These are phyloP conservation scores for Keiferia lycopersicella DNA, from an alignment of 2,888 invertebrate genomes.

Conservation along the genomic window DNA sequence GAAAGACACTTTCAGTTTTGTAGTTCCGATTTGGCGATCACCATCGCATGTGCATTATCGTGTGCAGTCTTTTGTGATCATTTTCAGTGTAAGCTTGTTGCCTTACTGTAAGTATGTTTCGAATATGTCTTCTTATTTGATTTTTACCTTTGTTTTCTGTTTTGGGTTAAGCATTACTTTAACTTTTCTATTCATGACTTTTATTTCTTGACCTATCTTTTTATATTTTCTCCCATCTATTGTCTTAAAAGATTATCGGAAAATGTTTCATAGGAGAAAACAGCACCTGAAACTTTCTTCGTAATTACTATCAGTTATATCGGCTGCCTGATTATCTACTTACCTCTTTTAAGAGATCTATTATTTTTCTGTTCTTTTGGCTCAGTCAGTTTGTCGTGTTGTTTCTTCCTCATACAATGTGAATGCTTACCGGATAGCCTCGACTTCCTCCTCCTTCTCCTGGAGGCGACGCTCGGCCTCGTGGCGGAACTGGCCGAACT, in stretches of 20 bases:
- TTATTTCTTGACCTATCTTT: too few species aligned
- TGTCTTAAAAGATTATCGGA: background rate
- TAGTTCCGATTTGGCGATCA: conserved; percentile 61
- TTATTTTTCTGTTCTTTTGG: background rate
- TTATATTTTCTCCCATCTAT: too few species aligned
- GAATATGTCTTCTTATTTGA: background rate
- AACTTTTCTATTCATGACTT: too few species aligned
- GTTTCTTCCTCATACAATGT: background rate
- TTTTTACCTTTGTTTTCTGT: background rate
- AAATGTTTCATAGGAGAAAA: background rate
- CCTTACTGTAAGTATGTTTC: conserved; percentile 9
- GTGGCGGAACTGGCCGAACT: conserved; percentile 96
- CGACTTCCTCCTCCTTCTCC: conserved; percentile 99
- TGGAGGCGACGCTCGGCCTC: conserved; percentile 98
- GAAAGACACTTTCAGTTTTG: conserved; percentile 47
- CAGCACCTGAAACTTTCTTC: too few species aligned
- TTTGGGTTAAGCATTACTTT: too few species aligned
- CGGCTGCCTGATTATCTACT: too few species aligned
- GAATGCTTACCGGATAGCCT: conserved; percentile 93
- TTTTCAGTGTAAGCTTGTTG: conserved; percentile 19
- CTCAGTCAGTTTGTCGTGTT: background rate
- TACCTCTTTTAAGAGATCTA: too few species aligned
- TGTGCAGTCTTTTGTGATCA: conserved; percentile 39
- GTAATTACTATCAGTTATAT: too few species aligned
- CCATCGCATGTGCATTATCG: conserved; percentile 38